A percentile compares a stretch with the other conserved stretches of the same genome.
Conservation (phyloP, 2,113 vertebrate genomes). For the Stictonetta naevosa region DNA sequence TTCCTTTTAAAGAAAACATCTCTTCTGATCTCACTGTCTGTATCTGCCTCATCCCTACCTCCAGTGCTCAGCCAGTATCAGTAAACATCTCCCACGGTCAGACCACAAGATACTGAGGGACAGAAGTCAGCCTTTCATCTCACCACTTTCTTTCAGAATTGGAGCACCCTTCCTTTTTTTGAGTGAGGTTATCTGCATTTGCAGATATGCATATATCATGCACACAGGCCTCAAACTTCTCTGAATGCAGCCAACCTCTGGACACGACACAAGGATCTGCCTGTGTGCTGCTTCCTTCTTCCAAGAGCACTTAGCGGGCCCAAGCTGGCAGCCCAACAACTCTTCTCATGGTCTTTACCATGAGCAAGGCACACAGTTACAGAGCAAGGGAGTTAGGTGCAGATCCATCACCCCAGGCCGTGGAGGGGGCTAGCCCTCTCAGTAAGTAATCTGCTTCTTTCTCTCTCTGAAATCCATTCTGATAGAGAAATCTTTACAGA, state of each 20-base stretch:
- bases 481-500: not conserved
- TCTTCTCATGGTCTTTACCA: not conserved
- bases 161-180: not conserved
- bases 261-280: not conserved
- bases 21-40: not conserved
- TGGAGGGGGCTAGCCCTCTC: accelerated
- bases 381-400: accelerated
- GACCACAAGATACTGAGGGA: not conserved
- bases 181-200: not conserved
- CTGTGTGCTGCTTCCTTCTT: no score
- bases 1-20: no score
- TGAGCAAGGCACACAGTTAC: not conserved
- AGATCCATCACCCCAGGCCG: not conserved
- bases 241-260: not conserved
- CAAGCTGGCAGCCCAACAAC: not conserved
- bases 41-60: not conserved
- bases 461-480: not conserved
- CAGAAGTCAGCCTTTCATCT: not conserved
- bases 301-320: not conserved
- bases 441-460: not conserved
- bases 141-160: not conserved
- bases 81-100: not conserved
- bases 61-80: not conserved
- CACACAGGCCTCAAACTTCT: not conserved
- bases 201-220: not conserved